A percentile compares a stretch with the other conserved stretches of the same genome.
phyloP scores from a whole-genome alignment of 1,140 invertebrate genomes.

The Cataglyphis hispanica region DNA sequence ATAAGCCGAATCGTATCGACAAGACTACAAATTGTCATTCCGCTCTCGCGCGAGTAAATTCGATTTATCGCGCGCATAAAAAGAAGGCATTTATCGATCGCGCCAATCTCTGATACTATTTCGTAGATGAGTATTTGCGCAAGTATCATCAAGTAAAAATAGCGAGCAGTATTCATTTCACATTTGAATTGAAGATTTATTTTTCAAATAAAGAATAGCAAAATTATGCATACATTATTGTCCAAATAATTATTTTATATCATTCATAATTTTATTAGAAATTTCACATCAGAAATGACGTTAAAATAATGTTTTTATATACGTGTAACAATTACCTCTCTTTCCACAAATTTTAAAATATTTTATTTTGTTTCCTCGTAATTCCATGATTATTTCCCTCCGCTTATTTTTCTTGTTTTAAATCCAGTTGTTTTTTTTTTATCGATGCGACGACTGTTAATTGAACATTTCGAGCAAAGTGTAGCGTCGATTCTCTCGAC shows the following conservation, averaged over 20 bases:
- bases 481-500: not conserved
- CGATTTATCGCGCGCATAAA: constrained; percentile 29
- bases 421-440: not conserved
- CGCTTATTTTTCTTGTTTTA: not conserved
- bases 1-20: constrained; percentile 46
- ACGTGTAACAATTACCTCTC: not conserved
- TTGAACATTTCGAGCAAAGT: constrained; percentile 43
- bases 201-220: not conserved
- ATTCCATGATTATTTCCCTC: not conserved
- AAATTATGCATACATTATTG: not conserved
- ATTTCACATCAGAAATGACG: not conserved
- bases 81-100: constrained; percentile 12
- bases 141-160: not conserved
- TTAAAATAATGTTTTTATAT: not conserved
- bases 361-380: not conserved
- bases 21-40: constrained; percentile 56
- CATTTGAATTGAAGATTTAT: not conserved
- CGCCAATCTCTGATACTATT: not conserved
- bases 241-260: not conserved
- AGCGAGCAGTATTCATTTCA: not conserved
- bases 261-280: not conserved
- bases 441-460: constrained; percentile 12
- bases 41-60: constrained; percentile 29
- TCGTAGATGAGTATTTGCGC: not conserved
- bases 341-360: not conserved